Percentiles rank a stretch among this genome's conserved stretches.
Conservation (phyloP, 2,113 vertebrate genomes). For the Daubentonia madagascariensis region DNA sequence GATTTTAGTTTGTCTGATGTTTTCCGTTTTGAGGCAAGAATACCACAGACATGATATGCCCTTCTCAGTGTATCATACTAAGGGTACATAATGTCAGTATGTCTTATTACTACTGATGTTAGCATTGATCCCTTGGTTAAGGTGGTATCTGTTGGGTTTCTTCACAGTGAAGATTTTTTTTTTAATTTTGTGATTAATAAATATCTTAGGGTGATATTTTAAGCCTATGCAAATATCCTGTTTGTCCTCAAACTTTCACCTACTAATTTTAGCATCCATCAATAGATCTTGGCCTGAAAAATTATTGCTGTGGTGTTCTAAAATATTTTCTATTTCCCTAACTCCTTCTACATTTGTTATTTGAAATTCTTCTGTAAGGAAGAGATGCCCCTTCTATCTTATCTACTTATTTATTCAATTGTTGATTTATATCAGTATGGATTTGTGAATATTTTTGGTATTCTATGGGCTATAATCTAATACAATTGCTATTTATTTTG, state of each 20-base stretch:
- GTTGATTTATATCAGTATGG: not conserved
- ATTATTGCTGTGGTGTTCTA: not conserved
- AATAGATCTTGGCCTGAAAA: not conserved
- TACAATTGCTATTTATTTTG: not conserved
- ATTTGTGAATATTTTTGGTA: not conserved
- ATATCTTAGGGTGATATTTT: not conserved
- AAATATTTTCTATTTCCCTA: conserved; percentile 12
- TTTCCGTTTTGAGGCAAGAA: not conserved
- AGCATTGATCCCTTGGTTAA: not conserved
- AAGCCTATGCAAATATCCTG: not conserved
- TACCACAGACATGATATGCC: not conserved
- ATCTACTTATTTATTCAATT: not conserved
- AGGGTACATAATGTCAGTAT: not conserved
- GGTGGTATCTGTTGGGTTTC: not conserved
- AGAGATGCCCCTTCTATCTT: not conserved
- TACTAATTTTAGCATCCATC: not conserved
- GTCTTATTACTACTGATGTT: not conserved
- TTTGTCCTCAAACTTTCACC: not conserved
- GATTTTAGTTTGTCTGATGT: not conserved
- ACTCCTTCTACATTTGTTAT: not conserved
- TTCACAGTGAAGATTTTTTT: not conserved
- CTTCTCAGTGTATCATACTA: not conserved
- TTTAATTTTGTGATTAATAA: not conserved
- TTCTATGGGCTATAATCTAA: not conserved
- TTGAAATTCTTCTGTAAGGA: not conserved